phyloP scores from a whole-genome alignment of 2,113 vertebrate species.

The Thamnaconus septentrionalis region DNA sequence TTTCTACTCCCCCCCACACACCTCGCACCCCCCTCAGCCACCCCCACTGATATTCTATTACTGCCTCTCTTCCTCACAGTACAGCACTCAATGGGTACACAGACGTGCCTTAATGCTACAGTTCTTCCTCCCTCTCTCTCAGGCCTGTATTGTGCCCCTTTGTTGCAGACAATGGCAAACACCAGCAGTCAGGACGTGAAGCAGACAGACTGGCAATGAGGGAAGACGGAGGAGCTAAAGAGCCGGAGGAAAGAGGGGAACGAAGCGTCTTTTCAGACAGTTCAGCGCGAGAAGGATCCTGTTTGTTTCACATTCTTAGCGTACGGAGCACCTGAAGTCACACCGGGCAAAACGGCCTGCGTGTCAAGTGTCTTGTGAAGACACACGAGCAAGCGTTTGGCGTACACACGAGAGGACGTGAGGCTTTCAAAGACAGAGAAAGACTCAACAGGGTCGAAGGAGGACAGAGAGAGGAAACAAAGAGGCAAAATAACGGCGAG shows the following conservation, averaged over 20 bases:
- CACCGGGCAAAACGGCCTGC: too few species aligned
- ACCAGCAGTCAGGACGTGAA: slow-evolving; percentile 42
- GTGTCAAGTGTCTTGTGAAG: slow-evolving; percentile 6
- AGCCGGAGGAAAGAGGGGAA: slow-evolving; percentile 15
- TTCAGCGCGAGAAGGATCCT: not conserved
- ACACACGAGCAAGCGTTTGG: not conserved
- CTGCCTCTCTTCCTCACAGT: slow-evolving; percentile 32
- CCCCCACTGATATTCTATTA: slow-evolving; percentile 65
- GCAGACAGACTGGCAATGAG: slow-evolving; percentile 29
- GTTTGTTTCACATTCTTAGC: slow-evolving; percentile 7
- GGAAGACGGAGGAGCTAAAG: not conserved
- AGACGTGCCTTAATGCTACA: slow-evolving; percentile 47
- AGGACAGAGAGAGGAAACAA: slow-evolving; percentile 47
- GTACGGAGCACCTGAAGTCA: not conserved
- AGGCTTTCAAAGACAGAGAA: slow-evolving; percentile 18
- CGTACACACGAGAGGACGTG: slow-evolving; percentile 12
- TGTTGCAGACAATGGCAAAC: slow-evolving; percentile 24
- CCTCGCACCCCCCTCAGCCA: too few species aligned
- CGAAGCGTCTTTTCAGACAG: slow-evolving; percentile 18
- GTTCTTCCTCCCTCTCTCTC: slow-evolving; percentile 35
- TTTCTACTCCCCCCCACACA: slow-evolving; percentile 9
- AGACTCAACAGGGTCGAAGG: slow-evolving; percentile 35
- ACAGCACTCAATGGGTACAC: slow-evolving; percentile 31
- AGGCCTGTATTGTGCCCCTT: slow-evolving; percentile 10
- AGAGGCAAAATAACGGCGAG: slow-evolving; percentile 37